These are phyloP conservation scores for Aplysia californica DNA, from an alignment of 1,140 invertebrate genomes.

Conservation along the genomic window DNA sequence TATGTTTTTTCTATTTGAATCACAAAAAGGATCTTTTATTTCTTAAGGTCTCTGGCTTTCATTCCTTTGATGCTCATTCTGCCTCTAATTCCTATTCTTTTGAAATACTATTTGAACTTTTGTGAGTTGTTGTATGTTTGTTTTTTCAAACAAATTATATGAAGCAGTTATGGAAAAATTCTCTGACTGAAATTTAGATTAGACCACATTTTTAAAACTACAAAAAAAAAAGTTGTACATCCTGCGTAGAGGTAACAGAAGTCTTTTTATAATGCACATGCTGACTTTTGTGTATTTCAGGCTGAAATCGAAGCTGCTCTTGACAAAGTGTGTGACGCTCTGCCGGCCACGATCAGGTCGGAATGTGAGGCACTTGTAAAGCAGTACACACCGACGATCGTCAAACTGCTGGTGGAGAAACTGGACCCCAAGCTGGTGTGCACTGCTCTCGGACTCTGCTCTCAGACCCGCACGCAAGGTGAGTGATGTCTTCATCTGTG, in stretches of 20 bases:
- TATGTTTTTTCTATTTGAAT: neutral
- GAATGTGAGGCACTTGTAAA: conserved; percentile 34
- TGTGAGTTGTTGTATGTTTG: too few relatives aligned
- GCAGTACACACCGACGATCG: conserved; percentile 28
- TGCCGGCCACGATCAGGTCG: conserved; percentile 21
- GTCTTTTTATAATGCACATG: too few relatives aligned
- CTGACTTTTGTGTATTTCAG: too few relatives aligned
- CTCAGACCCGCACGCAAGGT: neutral
- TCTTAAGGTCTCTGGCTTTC: neutral
- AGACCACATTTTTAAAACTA: too few relatives aligned
- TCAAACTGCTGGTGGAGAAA: conserved; percentile 16
- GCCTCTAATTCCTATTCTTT: too few relatives aligned
- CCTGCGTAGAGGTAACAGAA: too few relatives aligned
- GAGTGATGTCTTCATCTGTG: too few relatives aligned
- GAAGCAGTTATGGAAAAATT: too few relatives aligned
- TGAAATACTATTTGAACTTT: too few relatives aligned
- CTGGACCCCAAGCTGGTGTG: neutral
- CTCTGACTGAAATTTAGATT: too few relatives aligned
- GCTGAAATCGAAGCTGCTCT: conserved; percentile 26
- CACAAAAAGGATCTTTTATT: neutral
- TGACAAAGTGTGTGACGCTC: conserved; percentile 33
- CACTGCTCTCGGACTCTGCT: neutral
- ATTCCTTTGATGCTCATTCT: neutral
- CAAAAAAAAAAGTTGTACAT: too few relatives aligned
- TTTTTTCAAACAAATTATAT: too few relatives aligned